These are phyloP conservation scores for Sciurus carolinensis DNA, from an alignment of 2,797 vertebrate genomes.

Conservation along the genomic window DNA sequence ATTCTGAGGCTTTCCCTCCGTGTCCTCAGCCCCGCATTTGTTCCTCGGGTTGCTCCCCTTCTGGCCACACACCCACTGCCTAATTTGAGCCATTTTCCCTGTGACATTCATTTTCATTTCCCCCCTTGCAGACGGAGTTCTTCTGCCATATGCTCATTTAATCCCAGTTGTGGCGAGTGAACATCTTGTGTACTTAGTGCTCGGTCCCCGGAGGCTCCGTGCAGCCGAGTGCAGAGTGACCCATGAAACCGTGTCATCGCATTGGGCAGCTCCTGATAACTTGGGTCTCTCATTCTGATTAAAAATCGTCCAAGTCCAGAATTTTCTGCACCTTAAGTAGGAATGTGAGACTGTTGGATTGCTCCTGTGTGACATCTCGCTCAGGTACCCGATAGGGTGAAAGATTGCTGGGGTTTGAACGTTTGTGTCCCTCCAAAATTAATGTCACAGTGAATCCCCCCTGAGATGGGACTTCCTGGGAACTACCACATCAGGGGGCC, in stretches of 20 bases:
- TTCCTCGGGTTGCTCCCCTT: slow-evolving; percentile 68
- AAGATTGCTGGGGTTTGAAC: background rate
- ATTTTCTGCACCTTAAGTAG: slow-evolving; percentile 71
- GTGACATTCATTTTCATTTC: slow-evolving; percentile 84
- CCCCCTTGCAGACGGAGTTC: slow-evolving; percentile 81
- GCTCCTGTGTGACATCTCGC: slow-evolving; percentile 75
- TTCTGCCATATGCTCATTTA: slow-evolving; percentile 86
- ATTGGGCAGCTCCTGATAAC: slow-evolving; percentile 74
- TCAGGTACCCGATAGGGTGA: background rate
- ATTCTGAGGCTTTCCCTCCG: slow-evolving; percentile 2
- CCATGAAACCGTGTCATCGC: slow-evolving; percentile 82
- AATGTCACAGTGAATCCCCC: too few species aligned
- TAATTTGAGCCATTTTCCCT: slow-evolving; percentile 81
- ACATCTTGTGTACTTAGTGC: slow-evolving; percentile 84
- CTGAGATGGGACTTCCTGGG: background rate
- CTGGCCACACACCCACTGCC: slow-evolving; percentile 80
- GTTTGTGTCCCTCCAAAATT: background rate
- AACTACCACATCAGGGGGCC: background rate
- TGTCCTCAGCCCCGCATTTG: slow-evolving; percentile 41
- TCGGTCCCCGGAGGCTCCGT: slow-evolving; percentile 77
- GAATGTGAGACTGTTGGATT: slow-evolving; percentile 66
- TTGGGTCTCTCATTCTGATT: slow-evolving; percentile 70
- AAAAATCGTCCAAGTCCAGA: slow-evolving; percentile 71
- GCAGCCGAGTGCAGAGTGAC: slow-evolving; percentile 77
- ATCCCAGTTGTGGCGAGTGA: slow-evolving; percentile 85